A percentile compares a stretch with the other conserved stretches of the same genome.
Conservation (phyloP, 2,113 vertebrate species). For the Oryzias melastigma region DNA sequence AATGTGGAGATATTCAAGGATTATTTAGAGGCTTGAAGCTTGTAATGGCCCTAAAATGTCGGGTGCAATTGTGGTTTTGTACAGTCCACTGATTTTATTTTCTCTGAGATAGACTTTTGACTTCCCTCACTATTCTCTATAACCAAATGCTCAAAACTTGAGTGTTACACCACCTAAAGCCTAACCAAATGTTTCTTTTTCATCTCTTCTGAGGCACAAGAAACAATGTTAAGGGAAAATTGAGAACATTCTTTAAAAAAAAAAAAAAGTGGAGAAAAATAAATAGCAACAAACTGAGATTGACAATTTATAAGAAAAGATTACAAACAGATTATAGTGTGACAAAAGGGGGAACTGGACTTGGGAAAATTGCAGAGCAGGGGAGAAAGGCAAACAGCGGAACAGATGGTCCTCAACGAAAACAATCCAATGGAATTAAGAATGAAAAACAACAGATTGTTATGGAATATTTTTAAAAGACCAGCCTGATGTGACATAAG, state of each 20-base stretch:
- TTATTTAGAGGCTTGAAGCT: slow-evolving; percentile 51
- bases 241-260: not conserved
- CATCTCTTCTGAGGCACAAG: not conserved
- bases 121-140: not conserved
- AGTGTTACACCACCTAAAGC: no score
- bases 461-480: slow-evolving; percentile 5
- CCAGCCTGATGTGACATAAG: slow-evolving; percentile 4
- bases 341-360: slow-evolving; percentile 7
- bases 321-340: slow-evolving; percentile 2
- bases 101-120: slow-evolving; percentile 9
- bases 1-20: slow-evolving; percentile 27
- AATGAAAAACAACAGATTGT: slow-evolving; percentile 4
- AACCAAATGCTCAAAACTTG: not conserved
- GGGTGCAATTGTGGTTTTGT: slow-evolving; percentile 22
- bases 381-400: slow-evolving; percentile 30
- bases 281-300: not conserved
- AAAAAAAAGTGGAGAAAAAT: not conserved
- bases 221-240: not conserved
- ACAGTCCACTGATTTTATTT: slow-evolving; percentile 34
- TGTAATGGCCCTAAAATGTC: slow-evolving; percentile 60
- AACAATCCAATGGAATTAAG: slow-evolving; percentile 15
- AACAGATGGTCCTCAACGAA: slow-evolving; percentile 17
- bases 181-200: not conserved
- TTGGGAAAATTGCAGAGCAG: slow-evolving; percentile 6
- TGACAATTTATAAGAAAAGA: not conserved